phyloP scores from a whole-genome alignment of 2,888 invertebrate species.

The Heteromurus nitidus region DNA sequence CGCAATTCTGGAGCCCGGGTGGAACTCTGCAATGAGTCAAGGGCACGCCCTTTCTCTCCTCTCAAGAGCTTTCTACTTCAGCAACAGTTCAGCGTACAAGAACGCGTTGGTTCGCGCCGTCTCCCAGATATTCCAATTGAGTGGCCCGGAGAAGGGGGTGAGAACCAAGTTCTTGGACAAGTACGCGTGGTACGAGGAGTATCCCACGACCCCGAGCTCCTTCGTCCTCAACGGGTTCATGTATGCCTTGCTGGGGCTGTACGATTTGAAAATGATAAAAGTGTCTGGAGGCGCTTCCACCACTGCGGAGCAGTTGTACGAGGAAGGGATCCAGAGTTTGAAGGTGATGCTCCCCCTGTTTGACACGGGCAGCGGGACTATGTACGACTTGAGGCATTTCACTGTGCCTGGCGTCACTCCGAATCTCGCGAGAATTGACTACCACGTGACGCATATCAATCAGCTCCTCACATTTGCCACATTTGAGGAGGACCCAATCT shows the following conservation, averaged over 20 bases:
- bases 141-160: conserved; percentile 84
- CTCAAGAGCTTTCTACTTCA: conserved; percentile 90
- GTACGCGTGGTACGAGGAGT: conserved; percentile 98
- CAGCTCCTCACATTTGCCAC: conserved; percentile 79
- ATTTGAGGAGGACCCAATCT: conserved; percentile 85
- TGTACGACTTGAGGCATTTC: conserved; percentile 96
- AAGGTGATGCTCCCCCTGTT: conserved; percentile 91
- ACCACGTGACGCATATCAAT: conserved; percentile 98
- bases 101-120: conserved; percentile 87
- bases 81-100: conserved; percentile 83
- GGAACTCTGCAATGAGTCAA: conserved; percentile 99
- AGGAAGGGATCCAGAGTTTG: conserved; percentile 90
- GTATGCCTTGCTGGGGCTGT: conserved; percentile 95
- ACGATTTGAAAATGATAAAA: conserved; percentile 91
- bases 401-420: conserved; percentile 88
- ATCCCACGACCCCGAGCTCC: conserved; percentile 94
- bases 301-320: conserved; percentile 85
- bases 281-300: conserved; percentile 81
- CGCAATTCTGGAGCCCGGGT: conserved; percentile 87
- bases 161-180: conserved; percentile 89
- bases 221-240: conserved; percentile 99
- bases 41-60: conserved; percentile 98
- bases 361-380: conserved; percentile 96
- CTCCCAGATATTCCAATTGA: conserved; percentile 85
- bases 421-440: conserved; percentile 98